Evolutionary conservation across 2,797 vertebrate species (phyloP).

Genomic region (Heteromormyrus szaboi): DNA sequence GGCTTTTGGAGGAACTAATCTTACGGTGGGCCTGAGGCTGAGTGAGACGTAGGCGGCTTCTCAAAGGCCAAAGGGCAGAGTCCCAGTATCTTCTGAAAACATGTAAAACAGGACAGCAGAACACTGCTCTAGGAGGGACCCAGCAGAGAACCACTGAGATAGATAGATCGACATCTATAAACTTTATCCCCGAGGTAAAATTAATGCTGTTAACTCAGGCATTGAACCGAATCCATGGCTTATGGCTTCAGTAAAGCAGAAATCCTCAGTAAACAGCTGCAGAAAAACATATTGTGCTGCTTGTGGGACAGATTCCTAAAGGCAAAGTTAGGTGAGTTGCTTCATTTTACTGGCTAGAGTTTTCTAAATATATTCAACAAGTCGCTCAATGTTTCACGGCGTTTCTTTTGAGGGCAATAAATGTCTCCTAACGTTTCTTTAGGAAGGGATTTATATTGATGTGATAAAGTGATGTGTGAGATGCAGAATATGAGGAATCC

Average conservation of each 20-base stretch:
- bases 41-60: background rate
- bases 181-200: background rate
- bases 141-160: background rate
- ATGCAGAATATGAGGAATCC: background rate
- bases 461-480: background rate
- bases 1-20: background rate
- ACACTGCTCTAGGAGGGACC: background rate
- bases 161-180: background rate
- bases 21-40: background rate
- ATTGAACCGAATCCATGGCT: background rate
- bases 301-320: background rate
- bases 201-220: background rate
- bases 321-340: background rate
- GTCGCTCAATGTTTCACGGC: background rate
- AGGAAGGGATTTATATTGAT: background rate
- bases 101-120: background rate
- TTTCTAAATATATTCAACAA: background rate
- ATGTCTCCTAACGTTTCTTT: background rate
- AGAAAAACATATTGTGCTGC: background rate
- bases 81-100: background rate
- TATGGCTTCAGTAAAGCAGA: background rate
- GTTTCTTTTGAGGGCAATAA: background rate
- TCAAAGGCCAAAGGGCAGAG: background rate
- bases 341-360: background rate
- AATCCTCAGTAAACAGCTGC: background rate